Conservation (phyloP, 2,113 vertebrate species). For the Larimichthys polyactis region DNA sequence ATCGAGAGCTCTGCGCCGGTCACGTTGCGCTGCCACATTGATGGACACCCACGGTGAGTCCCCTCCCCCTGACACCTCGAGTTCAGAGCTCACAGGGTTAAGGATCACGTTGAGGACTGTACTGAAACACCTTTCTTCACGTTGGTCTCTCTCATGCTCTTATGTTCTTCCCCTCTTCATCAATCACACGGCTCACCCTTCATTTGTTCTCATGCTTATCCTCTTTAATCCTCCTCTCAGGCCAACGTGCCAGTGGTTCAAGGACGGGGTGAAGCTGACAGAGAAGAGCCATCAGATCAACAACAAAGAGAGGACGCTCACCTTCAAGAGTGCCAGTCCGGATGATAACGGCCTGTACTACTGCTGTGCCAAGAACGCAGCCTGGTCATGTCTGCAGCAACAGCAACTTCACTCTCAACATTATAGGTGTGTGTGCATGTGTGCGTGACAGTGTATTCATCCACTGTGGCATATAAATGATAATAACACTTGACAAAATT, state of each 20-base stretch:
- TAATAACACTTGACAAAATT: too few relatives aligned
- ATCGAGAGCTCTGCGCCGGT: slow-evolving; percentile 91
- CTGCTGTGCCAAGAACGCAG: slow-evolving; percentile 94
- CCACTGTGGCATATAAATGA: neutral
- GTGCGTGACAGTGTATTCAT: neutral
- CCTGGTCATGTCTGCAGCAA: slow-evolving; percentile 90
- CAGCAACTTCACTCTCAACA: slow-evolving; percentile 91
- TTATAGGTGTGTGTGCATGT: slow-evolving; percentile 86
- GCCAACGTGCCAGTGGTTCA: slow-evolving; percentile 94
- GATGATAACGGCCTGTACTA: slow-evolving; percentile 92
- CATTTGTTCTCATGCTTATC: neutral
- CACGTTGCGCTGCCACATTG: slow-evolving; percentile 92
- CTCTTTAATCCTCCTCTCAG: slow-evolving; percentile 71
- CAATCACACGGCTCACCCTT: neutral
- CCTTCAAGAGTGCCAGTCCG: slow-evolving; percentile 84
- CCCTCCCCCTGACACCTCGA: neutral
- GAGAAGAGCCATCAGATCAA: slow-evolving; percentile 89
- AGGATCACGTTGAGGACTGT: slow-evolving; percentile 5
- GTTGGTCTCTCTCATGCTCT: slow-evolving; percentile 24
- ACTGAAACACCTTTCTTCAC: slow-evolving; percentile 1
- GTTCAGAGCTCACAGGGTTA: slow-evolving; percentile 35
- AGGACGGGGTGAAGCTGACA: slow-evolving; percentile 83
- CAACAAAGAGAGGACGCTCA: slow-evolving; percentile 92
- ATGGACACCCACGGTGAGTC: slow-evolving; percentile 97
- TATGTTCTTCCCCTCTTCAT: neutral